phyloP scores from a whole-genome alignment of 2,797 vertebrate genomes.

The Chaetophractus vellerosus region DNA sequence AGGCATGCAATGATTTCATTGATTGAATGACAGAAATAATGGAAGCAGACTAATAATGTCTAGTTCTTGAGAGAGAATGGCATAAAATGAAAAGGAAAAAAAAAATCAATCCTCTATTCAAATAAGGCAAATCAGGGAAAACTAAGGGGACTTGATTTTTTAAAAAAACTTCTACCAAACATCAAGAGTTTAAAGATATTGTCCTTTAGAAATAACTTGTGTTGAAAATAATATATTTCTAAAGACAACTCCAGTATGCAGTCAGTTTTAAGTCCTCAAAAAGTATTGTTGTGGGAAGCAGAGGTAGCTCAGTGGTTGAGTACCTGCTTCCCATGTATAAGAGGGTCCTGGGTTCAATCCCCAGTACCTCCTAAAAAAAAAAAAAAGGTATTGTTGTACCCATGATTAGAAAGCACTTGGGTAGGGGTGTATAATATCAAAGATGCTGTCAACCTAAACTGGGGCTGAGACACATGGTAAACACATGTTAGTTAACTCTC shows the following conservation, averaged over 20 bases:
- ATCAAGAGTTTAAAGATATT: constrained; percentile 1
- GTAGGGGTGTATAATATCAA: neutral
- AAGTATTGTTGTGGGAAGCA: no score
- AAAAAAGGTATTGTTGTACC: neutral
- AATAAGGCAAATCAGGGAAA: constrained; percentile 51
- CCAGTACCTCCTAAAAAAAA: no score
- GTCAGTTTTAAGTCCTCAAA: neutral
- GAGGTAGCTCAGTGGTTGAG: no score
- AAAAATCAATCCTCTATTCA: constrained; percentile 28
- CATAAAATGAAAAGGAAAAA: constrained; percentile 8
- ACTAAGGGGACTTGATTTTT: neutral
- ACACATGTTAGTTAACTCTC: neutral
- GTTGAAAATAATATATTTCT: constrained; percentile 18
- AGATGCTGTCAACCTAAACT: neutral
- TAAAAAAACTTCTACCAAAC: constrained; percentile 5
- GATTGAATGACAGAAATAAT: neutral
- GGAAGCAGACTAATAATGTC: neutral
- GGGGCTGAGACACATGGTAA: neutral
- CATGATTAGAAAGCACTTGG: neutral
- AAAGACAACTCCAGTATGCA: neutral
- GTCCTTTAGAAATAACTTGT: constrained; percentile 17
- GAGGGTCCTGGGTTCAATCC: no score
- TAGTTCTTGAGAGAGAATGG: neutral
- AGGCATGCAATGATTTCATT: neutral
- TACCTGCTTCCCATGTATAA: no score